Base-by-base conservation (phyloP, 1,140 invertebrate species). In the Linepithema humile region DNA sequence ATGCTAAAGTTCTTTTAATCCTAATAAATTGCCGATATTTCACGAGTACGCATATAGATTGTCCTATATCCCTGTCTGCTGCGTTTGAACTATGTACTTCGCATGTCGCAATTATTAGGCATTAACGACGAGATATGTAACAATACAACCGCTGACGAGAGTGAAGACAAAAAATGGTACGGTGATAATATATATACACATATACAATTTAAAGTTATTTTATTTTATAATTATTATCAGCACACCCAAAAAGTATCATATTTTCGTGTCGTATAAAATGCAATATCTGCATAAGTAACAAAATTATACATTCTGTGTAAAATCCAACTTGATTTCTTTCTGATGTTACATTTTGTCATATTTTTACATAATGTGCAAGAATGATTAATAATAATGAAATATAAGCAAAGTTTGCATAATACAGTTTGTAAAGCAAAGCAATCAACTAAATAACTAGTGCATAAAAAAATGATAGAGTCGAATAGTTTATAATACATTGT, bases 11-110 rank as follows among this genome's bases (percentile, higher is more conserved):
- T 91, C 82, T 90, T 91, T 91, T 85, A 80, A 91, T 91, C 86
- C 82, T 89, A 91, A 91, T 91, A 91, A 91, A 91, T 91, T 90
- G 89, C 90, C 89, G 89, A 91, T 88, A 90, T 90, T 91, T 91
- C 89, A 88, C 85, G 83, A 89, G 72, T 85, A 87, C 45, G 69
- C 83, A 87, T 78, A 59, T 85, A 84, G 83, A 72, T 85, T 26
- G 83, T 91, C 83, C 82, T 84, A 43, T 83, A 72, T 87, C 87
- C 87, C 87, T 70, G 12, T 87, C 83, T 88, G 17, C 73, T 87
- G 23, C 67, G 40, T 88, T 85, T 82, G 17, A 55, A 88, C 55
- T 53, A 72, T 38, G 38, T 64, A 57, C 87, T 78, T 82, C 40
- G 50, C 78, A 17, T 60, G 20, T 84, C 84, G 40, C 29, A 72